phyloP scores from a whole-genome alignment of 2,113 vertebrate genomes.

The Orcinus orca region DNA sequence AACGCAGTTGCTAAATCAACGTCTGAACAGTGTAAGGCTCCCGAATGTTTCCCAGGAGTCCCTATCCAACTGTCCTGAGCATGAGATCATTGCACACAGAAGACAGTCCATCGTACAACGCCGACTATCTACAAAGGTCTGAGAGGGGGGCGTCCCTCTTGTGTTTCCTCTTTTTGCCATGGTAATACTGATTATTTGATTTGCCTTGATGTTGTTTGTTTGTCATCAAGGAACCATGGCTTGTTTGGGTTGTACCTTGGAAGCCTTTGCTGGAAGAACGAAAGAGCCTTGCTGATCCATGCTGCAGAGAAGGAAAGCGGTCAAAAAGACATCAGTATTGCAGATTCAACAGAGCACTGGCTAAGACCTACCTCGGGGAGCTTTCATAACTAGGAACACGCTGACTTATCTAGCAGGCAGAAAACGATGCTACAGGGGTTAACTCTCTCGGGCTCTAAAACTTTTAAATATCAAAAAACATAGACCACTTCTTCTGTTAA shows the following conservation, averaged over 20 bases:
- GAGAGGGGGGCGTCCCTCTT: slow-evolving; percentile 91
- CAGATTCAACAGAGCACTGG: fast-evolving
- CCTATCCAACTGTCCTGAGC: slow-evolving; percentile 83
- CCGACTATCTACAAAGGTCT: slow-evolving; percentile 95
- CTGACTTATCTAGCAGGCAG: neutral
- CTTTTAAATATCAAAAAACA: neutral
- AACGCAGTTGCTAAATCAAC: slow-evolving; percentile 85
- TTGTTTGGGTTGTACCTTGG: slow-evolving; percentile 89
- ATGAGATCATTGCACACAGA: slow-evolving; percentile 83
- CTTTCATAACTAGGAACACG: neutral
- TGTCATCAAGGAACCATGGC: slow-evolving; percentile 85
- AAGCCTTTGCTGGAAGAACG: slow-evolving; percentile 91
- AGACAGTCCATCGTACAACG: slow-evolving; percentile 79
- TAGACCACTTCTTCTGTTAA: neutral
- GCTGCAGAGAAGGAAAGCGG: slow-evolving; percentile 67
- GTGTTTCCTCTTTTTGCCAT: slow-evolving; percentile 98
- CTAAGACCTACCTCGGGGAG: neutral
- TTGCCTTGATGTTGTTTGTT: slow-evolving; percentile 92
- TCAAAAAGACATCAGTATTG: neutral
- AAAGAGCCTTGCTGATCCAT: slow-evolving; percentile 88
- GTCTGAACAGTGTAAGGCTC: slow-evolving; percentile 85
- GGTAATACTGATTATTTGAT: slow-evolving; percentile 91
- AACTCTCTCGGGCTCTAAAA: neutral
- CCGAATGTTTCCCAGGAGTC: slow-evolving; percentile 81
- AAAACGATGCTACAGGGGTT: too few relatives aligned